A percentile compares a stretch with the other conserved stretches of the same genome.
Conservation (phyloP, 2,113 vertebrate genomes). For the Riparia riparia region DNA sequence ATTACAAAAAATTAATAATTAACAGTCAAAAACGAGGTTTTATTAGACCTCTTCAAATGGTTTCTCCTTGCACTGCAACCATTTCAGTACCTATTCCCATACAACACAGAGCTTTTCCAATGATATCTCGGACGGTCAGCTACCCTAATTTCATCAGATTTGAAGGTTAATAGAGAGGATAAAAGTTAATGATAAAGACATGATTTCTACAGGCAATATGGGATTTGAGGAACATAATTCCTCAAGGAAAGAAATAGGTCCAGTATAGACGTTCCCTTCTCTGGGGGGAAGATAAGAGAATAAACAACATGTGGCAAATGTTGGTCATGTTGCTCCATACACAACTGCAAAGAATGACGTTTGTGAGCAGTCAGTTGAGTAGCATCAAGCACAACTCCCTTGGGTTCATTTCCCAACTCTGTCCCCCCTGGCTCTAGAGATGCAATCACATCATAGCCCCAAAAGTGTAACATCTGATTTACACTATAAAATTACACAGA, state of each 20-base stretch:
- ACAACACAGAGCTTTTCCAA: neutral
- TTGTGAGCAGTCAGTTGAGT: neutral
- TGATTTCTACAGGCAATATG: neutral
- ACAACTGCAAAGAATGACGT: neutral
- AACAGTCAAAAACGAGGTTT: neutral
- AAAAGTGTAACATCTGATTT: neutral
- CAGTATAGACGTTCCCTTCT: neutral
- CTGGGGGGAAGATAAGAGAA: neutral
- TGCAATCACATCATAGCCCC: neutral
- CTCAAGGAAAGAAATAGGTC: neutral
- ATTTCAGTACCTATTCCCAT: neutral
- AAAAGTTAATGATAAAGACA: neutral
- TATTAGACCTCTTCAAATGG: neutral
- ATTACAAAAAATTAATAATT: neutral
- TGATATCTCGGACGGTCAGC: neutral
- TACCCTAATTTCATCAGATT: neutral
- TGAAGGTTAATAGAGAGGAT: neutral
- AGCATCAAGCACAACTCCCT: neutral
- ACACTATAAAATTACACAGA: neutral
- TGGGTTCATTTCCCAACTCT: neutral
- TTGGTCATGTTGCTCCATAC: neutral
- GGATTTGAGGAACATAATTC: slow-evolving; percentile 14
- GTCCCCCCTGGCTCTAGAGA: neutral
- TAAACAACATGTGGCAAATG: slow-evolving; percentile 31
- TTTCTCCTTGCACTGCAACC: neutral